Conservation (phyloP, 35 echinoderm and acorn worm species). For the Ophiothrix spiculata region DNA sequence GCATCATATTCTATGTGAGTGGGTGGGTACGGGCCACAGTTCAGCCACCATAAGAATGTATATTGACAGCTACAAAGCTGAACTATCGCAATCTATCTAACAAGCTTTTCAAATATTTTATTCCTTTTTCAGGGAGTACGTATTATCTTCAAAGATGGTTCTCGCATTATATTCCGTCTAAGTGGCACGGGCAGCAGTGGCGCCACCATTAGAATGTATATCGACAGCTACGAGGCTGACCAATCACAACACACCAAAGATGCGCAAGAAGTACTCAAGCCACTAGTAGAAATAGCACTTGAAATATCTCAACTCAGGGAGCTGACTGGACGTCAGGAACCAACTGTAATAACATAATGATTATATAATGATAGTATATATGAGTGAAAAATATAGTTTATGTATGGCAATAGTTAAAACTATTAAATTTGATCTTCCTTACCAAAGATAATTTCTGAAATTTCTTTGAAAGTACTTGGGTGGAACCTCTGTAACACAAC, state of each 20-base stretch:
- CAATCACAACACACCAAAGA: slow-evolving; percentile 37
- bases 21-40: background rate
- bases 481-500: too few species aligned
- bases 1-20: slow-evolving; percentile 78
- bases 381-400: background rate
- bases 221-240: slow-evolving; percentile 81
- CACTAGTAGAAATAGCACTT: slow-evolving; percentile 61
- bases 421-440: too few species aligned
- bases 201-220: slow-evolving; percentile 82
- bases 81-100: background rate
- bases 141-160: slow-evolving; percentile 85
- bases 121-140: slow-evolving; percentile 67
- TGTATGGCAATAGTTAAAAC: too few species aligned
- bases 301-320: slow-evolving; percentile 76
- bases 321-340: slow-evolving; percentile 65
- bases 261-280: slow-evolving; percentile 62
- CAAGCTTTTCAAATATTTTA: background rate
- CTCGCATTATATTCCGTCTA: slow-evolving; percentile 74
- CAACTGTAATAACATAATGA: slow-evolving; percentile 87
- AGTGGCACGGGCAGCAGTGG: slow-evolving; percentile 93
- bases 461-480: too few species aligned
- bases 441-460: too few species aligned
- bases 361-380: background rate
- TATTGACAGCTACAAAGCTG: background rate
- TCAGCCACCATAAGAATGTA: background rate